Conservation (phyloP, 2,888 invertebrate species). For the Escarpia spicata region DNA sequence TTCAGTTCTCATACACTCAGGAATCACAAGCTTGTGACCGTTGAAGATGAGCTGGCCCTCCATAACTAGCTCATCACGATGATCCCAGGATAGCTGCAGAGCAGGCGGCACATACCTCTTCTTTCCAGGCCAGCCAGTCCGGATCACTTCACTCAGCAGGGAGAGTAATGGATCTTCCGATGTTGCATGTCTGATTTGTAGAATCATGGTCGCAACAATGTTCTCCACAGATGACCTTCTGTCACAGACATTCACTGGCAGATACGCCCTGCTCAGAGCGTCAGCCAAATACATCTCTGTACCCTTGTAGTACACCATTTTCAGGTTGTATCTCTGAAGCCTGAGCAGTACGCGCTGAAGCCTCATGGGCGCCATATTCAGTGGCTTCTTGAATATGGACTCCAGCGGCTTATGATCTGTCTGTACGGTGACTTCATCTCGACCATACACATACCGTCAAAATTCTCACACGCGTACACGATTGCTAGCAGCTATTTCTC, state of each 20-base stretch:
- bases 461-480: too few relatives aligned
- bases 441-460: not conserved
- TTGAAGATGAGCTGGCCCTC: too few relatives aligned
- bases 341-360: constrained; percentile 49
- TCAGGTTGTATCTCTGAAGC: constrained; percentile 57
- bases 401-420: constrained; percentile 64
- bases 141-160: not conserved
- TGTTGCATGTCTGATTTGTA: not conserved
- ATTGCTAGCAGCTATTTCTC: not conserved
- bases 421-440: constrained; percentile 52
- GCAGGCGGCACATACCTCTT: not conserved
- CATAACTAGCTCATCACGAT: too few relatives aligned
- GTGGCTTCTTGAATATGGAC: constrained; percentile 54
- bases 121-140: not conserved
- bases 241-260: not conserved
- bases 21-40: too few relatives aligned
- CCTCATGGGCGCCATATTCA: constrained; percentile 44
- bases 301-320: constrained; percentile 47
- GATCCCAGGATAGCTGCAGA: too few relatives aligned
- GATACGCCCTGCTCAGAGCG: constrained; percentile 17
- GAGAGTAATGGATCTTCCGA: not conserved
- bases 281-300: constrained; percentile 29
- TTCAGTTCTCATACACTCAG: too few relatives aligned
- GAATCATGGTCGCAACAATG: not conserved
- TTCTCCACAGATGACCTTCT: not conserved